These are phyloP conservation scores for Epinotia bilunana DNA, from an alignment of 2,888 invertebrate species.

Conservation along the genomic window DNA sequence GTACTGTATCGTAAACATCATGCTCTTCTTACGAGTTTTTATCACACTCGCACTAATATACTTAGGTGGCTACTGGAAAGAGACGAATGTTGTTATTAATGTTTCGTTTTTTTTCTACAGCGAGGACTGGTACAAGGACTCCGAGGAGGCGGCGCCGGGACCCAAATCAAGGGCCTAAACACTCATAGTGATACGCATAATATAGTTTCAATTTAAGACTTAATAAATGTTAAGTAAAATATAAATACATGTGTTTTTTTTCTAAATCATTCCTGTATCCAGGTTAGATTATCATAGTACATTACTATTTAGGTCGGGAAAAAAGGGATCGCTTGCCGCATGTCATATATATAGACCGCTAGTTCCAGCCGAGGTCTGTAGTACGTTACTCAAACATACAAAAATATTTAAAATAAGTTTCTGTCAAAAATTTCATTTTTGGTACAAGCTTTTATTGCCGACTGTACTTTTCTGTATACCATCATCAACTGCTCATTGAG, in stretches of 20 bases:
- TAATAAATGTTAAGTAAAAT: slow-evolving; percentile 77
- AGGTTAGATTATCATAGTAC: not conserved
- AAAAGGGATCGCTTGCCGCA: too few species aligned
- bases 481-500: too few species aligned
- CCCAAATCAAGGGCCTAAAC: slow-evolving; percentile 77
- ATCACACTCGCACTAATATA: not conserved
- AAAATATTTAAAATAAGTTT: too few species aligned
- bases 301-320: too few species aligned
- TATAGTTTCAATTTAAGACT: slow-evolving; percentile 79
- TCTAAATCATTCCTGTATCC: not conserved
- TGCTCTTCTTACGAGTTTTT: not conserved
- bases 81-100: not conserved
- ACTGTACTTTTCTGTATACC: too few species aligned
- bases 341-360: too few species aligned
- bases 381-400: too few species aligned
- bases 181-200: slow-evolving; percentile 70
- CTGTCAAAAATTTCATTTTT: too few species aligned
- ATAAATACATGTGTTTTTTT: slow-evolving; percentile 42
- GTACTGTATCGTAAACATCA: not conserved
- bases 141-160: slow-evolving; percentile 85
- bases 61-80: not conserved
- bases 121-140: slow-evolving; percentile 95
- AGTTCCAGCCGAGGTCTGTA: too few species aligned
- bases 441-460: too few species aligned
- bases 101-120: slow-evolving; percentile 72